A percentile compares a stretch with the other conserved stretches of the same genome.
Conservation (phyloP, 2,888 invertebrate genomes). For the Ctenicera cuprea region DNA sequence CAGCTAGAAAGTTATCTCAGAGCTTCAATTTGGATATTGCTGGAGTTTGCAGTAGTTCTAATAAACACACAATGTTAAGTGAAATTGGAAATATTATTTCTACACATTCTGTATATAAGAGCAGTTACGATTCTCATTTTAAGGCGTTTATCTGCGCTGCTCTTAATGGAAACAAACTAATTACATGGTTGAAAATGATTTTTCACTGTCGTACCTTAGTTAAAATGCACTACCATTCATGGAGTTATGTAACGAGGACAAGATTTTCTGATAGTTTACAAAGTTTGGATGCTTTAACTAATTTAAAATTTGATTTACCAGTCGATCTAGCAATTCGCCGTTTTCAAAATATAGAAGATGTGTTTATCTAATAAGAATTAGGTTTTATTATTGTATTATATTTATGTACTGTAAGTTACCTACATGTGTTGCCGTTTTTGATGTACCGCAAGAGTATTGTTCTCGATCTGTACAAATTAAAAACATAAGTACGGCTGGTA, state of each 20-base stretch:
- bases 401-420: constrained; percentile 48
- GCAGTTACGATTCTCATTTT: constrained; percentile 97
- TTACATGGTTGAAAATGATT: constrained; percentile 95
- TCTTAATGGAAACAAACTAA: constrained; percentile 93
- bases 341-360: constrained; percentile 98
- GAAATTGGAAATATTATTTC: constrained; percentile 94
- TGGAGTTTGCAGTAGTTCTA: constrained; percentile 89
- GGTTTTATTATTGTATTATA: constrained; percentile 14
- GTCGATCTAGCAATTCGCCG: constrained; percentile 97
- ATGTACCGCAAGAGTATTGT: too few relatives aligned
- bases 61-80: constrained; percentile 91
- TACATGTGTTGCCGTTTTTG: too few relatives aligned
- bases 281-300: constrained; percentile 90
- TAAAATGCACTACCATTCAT: constrained; percentile 88
- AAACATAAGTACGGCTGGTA: too few relatives aligned
- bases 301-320: constrained; percentile 93
- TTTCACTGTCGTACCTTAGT: constrained; percentile 89
- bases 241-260: constrained; percentile 98
- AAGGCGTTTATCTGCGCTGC: constrained; percentile 98
- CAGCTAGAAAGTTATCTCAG: constrained; percentile 95
- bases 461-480: too few relatives aligned
- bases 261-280: constrained; percentile 97
- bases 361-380: constrained; percentile 81
- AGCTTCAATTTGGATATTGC: constrained; percentile 97
- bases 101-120: constrained; percentile 93